A percentile compares a stretch with the other conserved stretches of the same genome.
Evolutionary conservation across 2,113 vertebrate species (phyloP).

Genomic region (Trichomycterus rosablanca): DNA sequence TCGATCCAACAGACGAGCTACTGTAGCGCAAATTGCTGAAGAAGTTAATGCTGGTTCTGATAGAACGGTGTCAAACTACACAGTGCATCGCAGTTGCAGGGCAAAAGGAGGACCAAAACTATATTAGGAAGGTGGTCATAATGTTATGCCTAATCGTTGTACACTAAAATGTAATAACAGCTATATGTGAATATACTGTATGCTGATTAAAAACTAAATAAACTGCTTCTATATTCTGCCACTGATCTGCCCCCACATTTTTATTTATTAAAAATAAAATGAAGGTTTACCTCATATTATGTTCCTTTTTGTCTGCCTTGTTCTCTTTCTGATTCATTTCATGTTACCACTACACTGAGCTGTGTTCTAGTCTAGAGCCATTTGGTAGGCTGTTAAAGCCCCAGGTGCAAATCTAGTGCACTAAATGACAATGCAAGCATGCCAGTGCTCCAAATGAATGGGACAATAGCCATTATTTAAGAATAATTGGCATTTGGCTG

Average conservation of each 20-base stretch:
- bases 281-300: not conserved
- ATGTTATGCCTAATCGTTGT: no score
- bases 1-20: no score
- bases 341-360: slow-evolving; percentile 44
- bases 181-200: no score
- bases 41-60: no score
- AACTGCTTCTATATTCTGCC: not conserved
- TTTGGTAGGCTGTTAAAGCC: slow-evolving; percentile 49
- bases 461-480: slow-evolving; percentile 46
- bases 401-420: slow-evolving; percentile 58
- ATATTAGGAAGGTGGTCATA: no score
- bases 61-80: no score
- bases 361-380: slow-evolving; percentile 43
- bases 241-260: not conserved
- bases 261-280: not conserved
- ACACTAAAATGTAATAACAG: no score
- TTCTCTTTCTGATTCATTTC: slow-evolving; percentile 22
- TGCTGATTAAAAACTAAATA: slow-evolving; percentile 9
- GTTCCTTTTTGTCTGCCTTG: slow-evolving; percentile 40
- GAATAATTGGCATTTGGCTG: slow-evolving; percentile 49
- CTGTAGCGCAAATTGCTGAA: no score
- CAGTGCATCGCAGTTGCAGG: no score
- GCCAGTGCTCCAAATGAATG: slow-evolving; percentile 48
- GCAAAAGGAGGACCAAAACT: no score
- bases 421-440: slow-evolving; percentile 54